phyloP scores from a whole-genome alignment of 2,888 invertebrate species.

The Amphipoea lucens region DNA sequence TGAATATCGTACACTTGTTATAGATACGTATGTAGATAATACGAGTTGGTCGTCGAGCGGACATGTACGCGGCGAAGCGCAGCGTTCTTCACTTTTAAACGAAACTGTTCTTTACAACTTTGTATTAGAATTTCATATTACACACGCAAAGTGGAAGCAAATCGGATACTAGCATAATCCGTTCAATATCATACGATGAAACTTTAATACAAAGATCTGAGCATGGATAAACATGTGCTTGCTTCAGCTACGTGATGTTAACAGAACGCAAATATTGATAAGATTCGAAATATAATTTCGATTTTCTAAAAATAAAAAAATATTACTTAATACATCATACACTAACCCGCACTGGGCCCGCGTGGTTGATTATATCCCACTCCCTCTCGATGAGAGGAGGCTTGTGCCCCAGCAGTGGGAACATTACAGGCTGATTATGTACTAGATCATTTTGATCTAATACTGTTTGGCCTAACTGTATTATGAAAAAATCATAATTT shows the following conservation, averaged over 20 bases:
- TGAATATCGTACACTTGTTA: conserved; percentile 19
- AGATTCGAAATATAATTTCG: background rate
- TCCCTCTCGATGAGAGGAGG: background rate
- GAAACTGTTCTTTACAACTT: conserved; percentile 54
- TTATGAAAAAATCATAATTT: background rate
- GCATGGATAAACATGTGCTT: conserved; percentile 28
- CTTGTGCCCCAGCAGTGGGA: no score
- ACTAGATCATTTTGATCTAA: background rate
- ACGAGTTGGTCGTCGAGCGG: conserved; percentile 16
- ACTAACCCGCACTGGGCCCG: background rate
- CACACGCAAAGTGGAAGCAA: conserved; percentile 44
- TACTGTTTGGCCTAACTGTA: background rate
- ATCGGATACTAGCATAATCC: conserved; percentile 24
- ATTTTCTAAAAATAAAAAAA: background rate
- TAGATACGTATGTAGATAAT: conserved; percentile 18
- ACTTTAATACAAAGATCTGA: conserved; percentile 47
- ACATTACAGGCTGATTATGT: no score
- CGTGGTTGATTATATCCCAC: background rate
- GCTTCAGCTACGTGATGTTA: conserved; percentile 32
- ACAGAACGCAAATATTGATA: conserved; percentile 9
- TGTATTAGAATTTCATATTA: conserved; percentile 59
- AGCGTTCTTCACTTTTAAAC: conserved; percentile 57
- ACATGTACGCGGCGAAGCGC: conserved; percentile 47
- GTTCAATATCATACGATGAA: conserved; percentile 52
- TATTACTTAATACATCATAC: background rate